A percentile compares a stretch with the other conserved stretches of the same genome.
These are phyloP conservation scores for Indri indri DNA, from an alignment of 2,113 vertebrate genomes.

Conservation along the genomic window DNA sequence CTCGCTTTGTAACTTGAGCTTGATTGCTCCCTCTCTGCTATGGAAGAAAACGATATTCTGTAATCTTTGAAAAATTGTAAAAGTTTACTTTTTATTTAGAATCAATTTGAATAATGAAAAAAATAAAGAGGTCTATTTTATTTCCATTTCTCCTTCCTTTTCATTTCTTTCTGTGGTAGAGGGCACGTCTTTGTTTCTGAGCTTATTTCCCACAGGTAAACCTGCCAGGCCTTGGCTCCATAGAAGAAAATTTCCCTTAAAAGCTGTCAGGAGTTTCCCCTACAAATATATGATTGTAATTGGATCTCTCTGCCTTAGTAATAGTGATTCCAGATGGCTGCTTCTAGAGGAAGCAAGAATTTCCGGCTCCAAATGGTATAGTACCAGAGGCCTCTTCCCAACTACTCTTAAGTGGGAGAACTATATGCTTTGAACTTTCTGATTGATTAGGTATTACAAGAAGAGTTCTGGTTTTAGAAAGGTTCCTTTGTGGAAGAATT, in stretches of 20 bases:
- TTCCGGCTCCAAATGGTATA: slow-evolving; percentile 44
- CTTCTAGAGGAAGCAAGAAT: slow-evolving; percentile 62
- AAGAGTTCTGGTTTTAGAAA: background rate
- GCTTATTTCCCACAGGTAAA: background rate
- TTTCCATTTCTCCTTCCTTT: slow-evolving; percentile 10
- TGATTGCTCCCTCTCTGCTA: slow-evolving; percentile 18
- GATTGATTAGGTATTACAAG: slow-evolving; percentile 26
- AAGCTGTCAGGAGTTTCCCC: background rate
- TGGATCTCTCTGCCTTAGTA: slow-evolving; percentile 39
- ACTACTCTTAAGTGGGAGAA: background rate
- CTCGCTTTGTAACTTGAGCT: slow-evolving; percentile 50
- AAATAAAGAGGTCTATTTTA: background rate
- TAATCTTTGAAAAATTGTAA: background rate
- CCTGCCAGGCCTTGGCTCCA: background rate
- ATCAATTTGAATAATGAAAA: background rate
- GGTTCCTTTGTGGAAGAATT: background rate
- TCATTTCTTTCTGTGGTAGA: background rate
- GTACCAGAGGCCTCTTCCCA: background rate
- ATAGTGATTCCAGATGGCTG: slow-evolving; percentile 62
- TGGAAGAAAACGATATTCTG: slow-evolving; percentile 48
- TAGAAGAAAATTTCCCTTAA: background rate
- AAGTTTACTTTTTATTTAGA: background rate
- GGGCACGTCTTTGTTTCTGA: background rate
- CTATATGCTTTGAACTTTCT: slow-evolving; percentile 28
- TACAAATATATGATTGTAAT: slow-evolving; percentile 50